Conservation (phyloP, 2,888 invertebrate species). For the Thereva nobilitata region DNA sequence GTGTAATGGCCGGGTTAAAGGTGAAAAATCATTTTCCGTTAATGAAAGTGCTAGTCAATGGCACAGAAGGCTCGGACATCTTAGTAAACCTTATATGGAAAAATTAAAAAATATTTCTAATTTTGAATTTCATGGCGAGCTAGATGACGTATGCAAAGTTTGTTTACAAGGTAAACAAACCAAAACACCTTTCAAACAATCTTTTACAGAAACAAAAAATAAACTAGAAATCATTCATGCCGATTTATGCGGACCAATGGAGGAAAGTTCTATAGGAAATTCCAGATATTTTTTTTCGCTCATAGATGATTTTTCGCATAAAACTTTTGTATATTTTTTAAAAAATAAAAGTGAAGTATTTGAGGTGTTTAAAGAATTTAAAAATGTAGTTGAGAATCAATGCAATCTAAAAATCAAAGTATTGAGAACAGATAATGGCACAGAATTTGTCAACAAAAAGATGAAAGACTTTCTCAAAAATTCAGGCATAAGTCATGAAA, state of each 20-base stretch:
- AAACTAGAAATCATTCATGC: constrained; percentile 42
- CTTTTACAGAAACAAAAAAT: neutral
- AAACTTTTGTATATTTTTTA: no score
- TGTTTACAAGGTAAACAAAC: constrained; percentile 16
- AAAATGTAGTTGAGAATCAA: no score
- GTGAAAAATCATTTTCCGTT: neutral
- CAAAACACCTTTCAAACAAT: neutral
- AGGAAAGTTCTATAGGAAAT: constrained; percentile 47
- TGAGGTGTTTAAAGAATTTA: no score
- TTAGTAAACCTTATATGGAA: neutral
- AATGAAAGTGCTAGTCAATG: neutral
- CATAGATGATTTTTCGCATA: no score
- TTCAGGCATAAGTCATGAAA: no score
- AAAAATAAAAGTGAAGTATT: no score
- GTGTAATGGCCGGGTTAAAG: no score
- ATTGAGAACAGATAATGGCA: no score
- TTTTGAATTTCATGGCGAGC: neutral
- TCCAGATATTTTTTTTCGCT: constrained; percentile 50
- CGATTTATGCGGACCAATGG: constrained; percentile 52
- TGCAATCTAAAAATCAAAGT: no score
- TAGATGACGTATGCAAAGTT: neutral
- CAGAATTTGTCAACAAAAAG: no score
- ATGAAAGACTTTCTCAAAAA: no score
- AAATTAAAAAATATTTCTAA: neutral
- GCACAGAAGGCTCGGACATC: neutral